phyloP scores from a whole-genome alignment of 2,797 vertebrate genomes.

The Chrosomus eos region DNA sequence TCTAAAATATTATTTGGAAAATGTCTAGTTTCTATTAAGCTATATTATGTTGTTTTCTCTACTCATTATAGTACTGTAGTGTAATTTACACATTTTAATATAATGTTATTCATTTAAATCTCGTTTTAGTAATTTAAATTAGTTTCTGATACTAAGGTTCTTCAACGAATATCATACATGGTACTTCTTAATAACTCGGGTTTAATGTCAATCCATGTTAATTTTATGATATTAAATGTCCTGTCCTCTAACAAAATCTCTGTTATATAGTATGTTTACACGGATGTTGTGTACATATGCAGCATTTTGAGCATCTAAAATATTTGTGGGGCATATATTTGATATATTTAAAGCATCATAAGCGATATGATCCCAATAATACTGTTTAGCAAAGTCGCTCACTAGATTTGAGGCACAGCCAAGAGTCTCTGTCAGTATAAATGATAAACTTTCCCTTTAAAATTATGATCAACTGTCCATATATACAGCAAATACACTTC shows the following conservation, averaged over 20 bases:
- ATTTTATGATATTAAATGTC: background rate
- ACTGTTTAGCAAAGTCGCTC: background rate
- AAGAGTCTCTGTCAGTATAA: background rate
- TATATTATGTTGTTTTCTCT: background rate
- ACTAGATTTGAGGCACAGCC: background rate
- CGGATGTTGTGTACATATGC: background rate
- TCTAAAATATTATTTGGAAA: background rate
- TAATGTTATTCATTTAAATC: background rate
- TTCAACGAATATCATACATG: background rate
- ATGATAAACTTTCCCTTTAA: conserved; percentile 24
- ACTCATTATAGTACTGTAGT: background rate
- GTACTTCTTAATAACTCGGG: background rate
- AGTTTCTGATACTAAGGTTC: background rate
- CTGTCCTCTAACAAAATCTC: background rate
- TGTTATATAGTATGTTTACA: background rate
- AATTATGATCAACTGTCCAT: background rate
- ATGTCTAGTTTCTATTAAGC: background rate
- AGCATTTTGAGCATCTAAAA: background rate
- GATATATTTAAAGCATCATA: background rate
- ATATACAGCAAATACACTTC: background rate
- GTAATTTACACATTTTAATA: background rate
- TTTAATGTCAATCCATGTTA: background rate
- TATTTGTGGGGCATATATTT: background rate
- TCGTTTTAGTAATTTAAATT: background rate
- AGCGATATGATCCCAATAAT: background rate